Evolutionary conservation across 1,140 invertebrate species (phyloP).

Genomic region (Plutomurus gul): DNA sequence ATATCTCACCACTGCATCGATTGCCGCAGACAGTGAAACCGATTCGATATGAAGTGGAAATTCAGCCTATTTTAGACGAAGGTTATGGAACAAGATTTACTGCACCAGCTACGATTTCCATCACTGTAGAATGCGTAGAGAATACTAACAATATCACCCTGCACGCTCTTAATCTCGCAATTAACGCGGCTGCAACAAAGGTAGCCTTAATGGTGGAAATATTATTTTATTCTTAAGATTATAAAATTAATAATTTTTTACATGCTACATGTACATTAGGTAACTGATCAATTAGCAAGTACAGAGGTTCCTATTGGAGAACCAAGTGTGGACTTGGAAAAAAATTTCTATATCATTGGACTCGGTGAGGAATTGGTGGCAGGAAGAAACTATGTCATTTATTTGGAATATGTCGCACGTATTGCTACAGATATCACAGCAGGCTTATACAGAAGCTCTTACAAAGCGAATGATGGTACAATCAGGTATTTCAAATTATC

Average conservation of each 20-base stretch:
- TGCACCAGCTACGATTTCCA: conserved; percentile 33
- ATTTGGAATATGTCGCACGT: conserved; percentile 1
- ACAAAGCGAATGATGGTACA: conserved; percentile 22
- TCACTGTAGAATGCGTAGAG: neutral
- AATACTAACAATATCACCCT: neutral
- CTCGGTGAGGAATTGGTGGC: neutral
- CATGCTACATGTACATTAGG: too few relatives aligned
- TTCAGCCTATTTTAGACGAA: conserved; percentile 29
- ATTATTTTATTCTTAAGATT: neutral
- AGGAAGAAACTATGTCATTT: neutral
- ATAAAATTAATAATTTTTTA: too few relatives aligned
- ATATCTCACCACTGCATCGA: neutral
- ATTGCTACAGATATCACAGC: neutral
- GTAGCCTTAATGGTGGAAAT: neutral
- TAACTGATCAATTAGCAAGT: too few relatives aligned
- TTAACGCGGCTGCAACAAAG: neutral
- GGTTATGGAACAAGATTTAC: conserved; percentile 4
- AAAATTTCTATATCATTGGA: neutral
- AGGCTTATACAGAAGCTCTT: conserved; percentile 43
- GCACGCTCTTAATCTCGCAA: neutral
- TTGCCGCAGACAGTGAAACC: conserved; percentile 9
- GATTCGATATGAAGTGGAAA: conserved; percentile 14
- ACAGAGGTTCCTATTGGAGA: neutral
- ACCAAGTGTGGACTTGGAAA: neutral
- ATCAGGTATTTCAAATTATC: neutral